These are phyloP conservation scores for Castor canadensis DNA, from an alignment of 2,113 vertebrate species.

Conservation along the genomic window DNA sequence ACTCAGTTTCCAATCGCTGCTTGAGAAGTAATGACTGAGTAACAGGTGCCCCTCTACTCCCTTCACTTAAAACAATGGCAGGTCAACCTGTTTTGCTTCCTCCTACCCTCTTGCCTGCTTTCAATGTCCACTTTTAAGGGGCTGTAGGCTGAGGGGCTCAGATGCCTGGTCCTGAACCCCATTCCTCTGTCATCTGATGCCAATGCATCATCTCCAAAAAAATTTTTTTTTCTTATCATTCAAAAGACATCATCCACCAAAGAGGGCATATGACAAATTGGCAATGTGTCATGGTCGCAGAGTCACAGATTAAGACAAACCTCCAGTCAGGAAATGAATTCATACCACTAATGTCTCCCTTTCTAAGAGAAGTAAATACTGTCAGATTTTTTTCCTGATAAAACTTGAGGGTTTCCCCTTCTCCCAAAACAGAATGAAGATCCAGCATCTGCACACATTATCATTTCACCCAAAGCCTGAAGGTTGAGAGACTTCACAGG, in stretches of 20 bases:
- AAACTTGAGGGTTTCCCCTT: neutral
- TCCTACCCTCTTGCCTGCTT: neutral
- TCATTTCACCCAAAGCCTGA: neutral
- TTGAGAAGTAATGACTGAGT: neutral
- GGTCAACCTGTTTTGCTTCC: accelerated
- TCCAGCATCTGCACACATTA: no score
- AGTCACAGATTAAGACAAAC: no score
- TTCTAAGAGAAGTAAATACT: neutral
- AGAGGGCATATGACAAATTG: neutral
- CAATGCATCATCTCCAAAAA: neutral
- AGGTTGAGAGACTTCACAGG: neutral
- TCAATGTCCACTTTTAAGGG: neutral
- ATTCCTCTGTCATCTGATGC: neutral
- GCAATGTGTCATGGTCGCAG: neutral
- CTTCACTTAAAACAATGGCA: neutral
- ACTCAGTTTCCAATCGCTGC: no score
- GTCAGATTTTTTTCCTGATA: neutral
- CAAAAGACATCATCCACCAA: neutral
- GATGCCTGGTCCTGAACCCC: neutral
- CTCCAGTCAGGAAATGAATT: neutral
- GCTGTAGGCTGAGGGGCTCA: neutral
- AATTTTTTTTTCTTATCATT: neutral
- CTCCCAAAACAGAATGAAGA: neutral
- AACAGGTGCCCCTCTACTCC: neutral
- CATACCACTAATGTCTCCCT: neutral